phyloP scores from a whole-genome alignment of 2,797 vertebrate species.

The Poecilia gillii region DNA sequence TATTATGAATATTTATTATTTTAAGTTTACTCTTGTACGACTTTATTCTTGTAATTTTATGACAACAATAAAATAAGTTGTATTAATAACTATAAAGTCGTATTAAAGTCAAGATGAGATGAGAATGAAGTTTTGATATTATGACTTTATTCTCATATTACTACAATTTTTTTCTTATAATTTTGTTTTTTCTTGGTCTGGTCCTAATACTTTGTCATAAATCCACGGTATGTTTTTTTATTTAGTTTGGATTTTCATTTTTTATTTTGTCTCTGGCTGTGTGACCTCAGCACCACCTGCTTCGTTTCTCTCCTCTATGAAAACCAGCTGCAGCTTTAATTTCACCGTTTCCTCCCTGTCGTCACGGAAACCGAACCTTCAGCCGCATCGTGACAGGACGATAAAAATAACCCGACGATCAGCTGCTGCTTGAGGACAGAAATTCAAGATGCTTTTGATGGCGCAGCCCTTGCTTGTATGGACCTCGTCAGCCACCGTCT shows the following conservation, averaged over 20 bases:
- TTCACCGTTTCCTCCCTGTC: constrained; percentile 18
- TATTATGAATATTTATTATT: too few relatives aligned
- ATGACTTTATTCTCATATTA: too few relatives aligned
- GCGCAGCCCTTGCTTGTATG: constrained; percentile 45
- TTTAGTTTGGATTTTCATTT: background rate
- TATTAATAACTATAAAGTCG: too few relatives aligned
- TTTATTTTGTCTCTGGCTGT: constrained; percentile 16
- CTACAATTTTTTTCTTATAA: too few relatives aligned
- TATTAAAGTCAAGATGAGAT: too few relatives aligned
- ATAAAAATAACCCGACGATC: constrained; percentile 9
- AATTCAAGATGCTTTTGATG: constrained; percentile 61
- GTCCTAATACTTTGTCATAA: background rate
- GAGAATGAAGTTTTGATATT: too few relatives aligned
- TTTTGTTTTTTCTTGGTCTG: too few relatives aligned
- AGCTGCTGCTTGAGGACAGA: constrained; percentile 16
- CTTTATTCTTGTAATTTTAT: too few relatives aligned
- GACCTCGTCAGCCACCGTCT: constrained; percentile 63
- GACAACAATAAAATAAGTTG: too few relatives aligned
- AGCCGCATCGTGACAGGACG: background rate
- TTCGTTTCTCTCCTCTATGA: background rate
- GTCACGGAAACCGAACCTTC: constrained; percentile 1
- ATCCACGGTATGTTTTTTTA: constrained; percentile 6
- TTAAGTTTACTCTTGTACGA: too few relatives aligned
- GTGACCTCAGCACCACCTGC: constrained; percentile 24
- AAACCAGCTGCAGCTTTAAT: background rate